phyloP scores from a whole-genome alignment of 2,888 invertebrate species.

The Megamerina dolium region DNA sequence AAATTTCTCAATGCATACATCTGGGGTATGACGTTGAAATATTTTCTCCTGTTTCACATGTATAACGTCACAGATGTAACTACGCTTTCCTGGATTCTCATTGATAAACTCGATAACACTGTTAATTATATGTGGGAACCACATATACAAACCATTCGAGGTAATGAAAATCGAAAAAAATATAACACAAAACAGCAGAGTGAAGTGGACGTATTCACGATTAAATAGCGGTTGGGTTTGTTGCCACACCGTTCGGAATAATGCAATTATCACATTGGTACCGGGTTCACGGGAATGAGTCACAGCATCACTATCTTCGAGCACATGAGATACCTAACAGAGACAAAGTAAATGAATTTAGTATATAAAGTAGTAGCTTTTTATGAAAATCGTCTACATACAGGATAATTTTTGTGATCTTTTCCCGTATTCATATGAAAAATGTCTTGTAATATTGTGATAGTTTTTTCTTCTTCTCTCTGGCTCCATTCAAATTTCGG shows the following conservation, averaged over 20 bases:
- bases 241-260: conserved; percentile 35
- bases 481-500: conserved; percentile 39
- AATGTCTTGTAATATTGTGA: too few species aligned
- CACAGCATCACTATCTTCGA: too few species aligned
- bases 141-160: conserved; percentile 41
- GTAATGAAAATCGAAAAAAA: conserved; percentile 40
- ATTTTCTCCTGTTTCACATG: conserved; percentile 23
- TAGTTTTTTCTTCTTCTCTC: conserved; percentile 31
- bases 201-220: conserved; percentile 31
- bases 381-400: too few species aligned
- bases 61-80: conserved; percentile 33
- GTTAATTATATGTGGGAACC: conserved; percentile 44
- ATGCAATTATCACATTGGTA: too few species aligned
- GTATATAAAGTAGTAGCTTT: too few species aligned
- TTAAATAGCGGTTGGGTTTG: conserved; percentile 42
- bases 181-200: conserved; percentile 35
- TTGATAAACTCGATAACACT: conserved; percentile 34
- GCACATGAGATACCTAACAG: too few species aligned
- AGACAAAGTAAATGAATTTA: too few species aligned
- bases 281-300: too few species aligned
- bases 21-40: background rate
- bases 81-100: conserved; percentile 26
- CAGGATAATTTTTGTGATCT: too few species aligned
- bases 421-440: too few species aligned
- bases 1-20: conserved; percentile 31